These are phyloP conservation scores for Drosophila anceps DNA, from an alignment of 2,888 invertebrate species.

Conservation along the genomic window DNA sequence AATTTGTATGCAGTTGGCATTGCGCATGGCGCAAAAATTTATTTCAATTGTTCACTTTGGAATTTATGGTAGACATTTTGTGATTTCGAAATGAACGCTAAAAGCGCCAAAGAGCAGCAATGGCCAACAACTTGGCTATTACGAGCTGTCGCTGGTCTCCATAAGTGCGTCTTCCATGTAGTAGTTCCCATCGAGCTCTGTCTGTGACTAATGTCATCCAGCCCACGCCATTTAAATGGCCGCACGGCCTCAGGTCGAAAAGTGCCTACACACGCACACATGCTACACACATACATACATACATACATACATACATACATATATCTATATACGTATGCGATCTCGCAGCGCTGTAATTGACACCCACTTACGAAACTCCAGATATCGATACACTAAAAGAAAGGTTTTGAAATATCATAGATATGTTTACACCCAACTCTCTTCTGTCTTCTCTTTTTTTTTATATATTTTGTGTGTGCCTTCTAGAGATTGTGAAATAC, in stretches of 20 bases:
- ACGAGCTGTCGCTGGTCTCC: slow-evolving; percentile 22
- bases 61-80: slow-evolving; percentile 82
- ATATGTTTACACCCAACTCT: slow-evolving; percentile 12
- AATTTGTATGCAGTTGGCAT: slow-evolving; percentile 80
- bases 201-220: slow-evolving; percentile 73
- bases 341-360: slow-evolving; percentile 72
- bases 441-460: slow-evolving; percentile 4
- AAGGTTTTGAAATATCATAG: slow-evolving; percentile 41
- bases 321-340: slow-evolving; percentile 17
- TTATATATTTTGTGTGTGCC: background rate
- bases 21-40: slow-evolving; percentile 82
- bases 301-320: background rate
- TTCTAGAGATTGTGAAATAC: slow-evolving; percentile 55
- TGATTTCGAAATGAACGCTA: slow-evolving; percentile 77
- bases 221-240: slow-evolving; percentile 67
- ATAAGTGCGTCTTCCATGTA: slow-evolving; percentile 46
- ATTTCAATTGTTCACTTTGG: slow-evolving; percentile 83
- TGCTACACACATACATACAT: background rate
- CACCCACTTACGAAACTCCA: slow-evolving; percentile 74
- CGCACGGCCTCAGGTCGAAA: slow-evolving; percentile 42
- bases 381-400: slow-evolving; percentile 47
- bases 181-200: slow-evolving; percentile 48
- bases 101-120: slow-evolving; percentile 40
- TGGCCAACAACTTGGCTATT: slow-evolving; percentile 52
- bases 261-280: background rate